Base-by-base conservation (phyloP, 2,888 invertebrate genomes). In the Sceliomorpha sp. region DNA sequence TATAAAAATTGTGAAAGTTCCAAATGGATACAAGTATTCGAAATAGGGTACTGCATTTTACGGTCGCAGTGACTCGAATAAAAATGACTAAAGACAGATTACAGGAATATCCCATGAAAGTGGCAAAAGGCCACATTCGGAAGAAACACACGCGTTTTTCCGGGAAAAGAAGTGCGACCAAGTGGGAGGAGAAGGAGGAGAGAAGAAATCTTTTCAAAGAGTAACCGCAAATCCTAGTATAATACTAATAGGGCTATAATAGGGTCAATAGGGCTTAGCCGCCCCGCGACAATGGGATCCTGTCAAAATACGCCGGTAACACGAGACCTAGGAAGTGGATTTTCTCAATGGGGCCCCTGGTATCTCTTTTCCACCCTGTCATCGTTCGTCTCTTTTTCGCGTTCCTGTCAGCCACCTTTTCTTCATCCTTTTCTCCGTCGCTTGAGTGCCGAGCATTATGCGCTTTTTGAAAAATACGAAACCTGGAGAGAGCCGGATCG, bases 211-310 rank as follows among this genome's bases (percentile, higher is more conserved):
- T 48, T 64, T 72, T 59, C 68, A 72, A 64, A 62, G 68, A 72
- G 74, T 76, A 82, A 80, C 80, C 80, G 74, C 81, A 87, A 86
- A 86, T 85, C 84, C 85, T 75, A 78, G 83, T 83, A 88, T 88
- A 86, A 87, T 85, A 88, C 88, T 88, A 88, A 88, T 88, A 87
- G 88, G 83, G 74, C 76, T 81, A 88, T 86, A 87, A 88, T 87
- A 80, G 88, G 86, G 82, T 88, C 87, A 88, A 87, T 87, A 84
- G 87, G 81, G 83, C 81, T 85, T 79, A 82, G 80, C 80, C 78
- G 78, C 60, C 74, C 76, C 55, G 77, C 82, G 86, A 88, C 87
- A 87, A 88, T 87, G 75, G 84, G 85, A 84, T 84, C 86, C 82
- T 87, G 87, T 88, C 88, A 88, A 88, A 88, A 88, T 88, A 87